Conservation (phyloP, 2,113 vertebrate species). For the Lophius piscatorius region DNA sequence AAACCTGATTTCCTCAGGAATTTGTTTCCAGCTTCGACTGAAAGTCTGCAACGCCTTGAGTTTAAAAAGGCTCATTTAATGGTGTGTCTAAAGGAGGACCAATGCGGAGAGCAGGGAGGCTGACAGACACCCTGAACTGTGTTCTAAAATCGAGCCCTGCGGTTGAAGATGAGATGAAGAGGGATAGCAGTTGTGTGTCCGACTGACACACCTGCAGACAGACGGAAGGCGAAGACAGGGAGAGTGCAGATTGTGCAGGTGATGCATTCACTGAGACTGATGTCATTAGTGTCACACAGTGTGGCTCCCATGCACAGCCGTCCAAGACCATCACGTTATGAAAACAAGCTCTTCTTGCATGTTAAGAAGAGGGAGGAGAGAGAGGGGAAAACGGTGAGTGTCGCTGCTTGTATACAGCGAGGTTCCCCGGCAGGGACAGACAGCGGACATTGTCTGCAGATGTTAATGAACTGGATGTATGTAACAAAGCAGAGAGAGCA, state of each 20-base stretch:
- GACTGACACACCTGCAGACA: slow-evolving; percentile 47
- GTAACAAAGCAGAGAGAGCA: slow-evolving; percentile 86
- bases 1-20: slow-evolving; percentile 8
- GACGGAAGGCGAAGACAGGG: slow-evolving; percentile 60
- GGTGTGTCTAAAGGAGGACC: slow-evolving; percentile 30
- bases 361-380: slow-evolving; percentile 43
- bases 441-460: slow-evolving; percentile 71
- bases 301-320: slow-evolving; percentile 94
- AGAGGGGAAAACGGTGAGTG: slow-evolving; percentile 34
- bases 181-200: slow-evolving; percentile 45
- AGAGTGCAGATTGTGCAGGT: slow-evolving; percentile 76
- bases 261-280: slow-evolving; percentile 89
- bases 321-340: slow-evolving; percentile 75
- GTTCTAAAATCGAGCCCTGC: slow-evolving; percentile 97
- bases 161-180: slow-evolving; percentile 75
- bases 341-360: slow-evolving; percentile 53
- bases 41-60: slow-evolving; percentile 30
- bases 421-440: slow-evolving; percentile 59
- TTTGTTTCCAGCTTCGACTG: slow-evolving; percentile 47
- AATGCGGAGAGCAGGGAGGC: slow-evolving; percentile 19
- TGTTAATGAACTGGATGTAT: slow-evolving; percentile 92
- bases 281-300: slow-evolving; percentile 88
- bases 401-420: slow-evolving; percentile 67
- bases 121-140: slow-evolving; percentile 19
- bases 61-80: slow-evolving; percentile 31